Evolutionary conservation across 2,113 vertebrate species (phyloP).

Genomic region (Myrmecophaga tridactyla): DNA sequence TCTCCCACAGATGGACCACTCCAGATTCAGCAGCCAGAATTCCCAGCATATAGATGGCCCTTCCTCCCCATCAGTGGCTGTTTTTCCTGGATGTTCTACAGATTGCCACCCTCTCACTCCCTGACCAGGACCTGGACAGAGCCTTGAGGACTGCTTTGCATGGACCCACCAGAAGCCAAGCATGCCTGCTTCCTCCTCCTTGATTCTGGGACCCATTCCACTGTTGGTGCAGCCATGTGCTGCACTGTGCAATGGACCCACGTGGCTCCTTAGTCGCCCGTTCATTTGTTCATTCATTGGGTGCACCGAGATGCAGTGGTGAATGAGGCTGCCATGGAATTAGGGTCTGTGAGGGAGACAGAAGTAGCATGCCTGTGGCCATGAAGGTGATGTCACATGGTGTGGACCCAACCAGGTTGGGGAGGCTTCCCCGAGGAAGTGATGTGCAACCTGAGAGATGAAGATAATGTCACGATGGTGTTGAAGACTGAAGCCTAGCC

Average conservation of each 20-base stretch:
- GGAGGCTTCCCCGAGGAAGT: neutral
- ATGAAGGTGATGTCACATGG: neutral
- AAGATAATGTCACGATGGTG: neutral
- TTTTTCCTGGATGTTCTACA: neutral
- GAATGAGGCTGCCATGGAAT: neutral
- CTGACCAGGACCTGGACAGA: neutral
- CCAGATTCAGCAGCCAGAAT: neutral
- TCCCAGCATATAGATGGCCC: accelerated
- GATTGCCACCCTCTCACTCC: neutral
- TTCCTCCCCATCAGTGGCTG: neutral
- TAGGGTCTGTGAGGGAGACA: neutral
- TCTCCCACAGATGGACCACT: neutral
- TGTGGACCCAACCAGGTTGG: neutral
- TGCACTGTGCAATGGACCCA: neutral
- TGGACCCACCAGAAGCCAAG: neutral
- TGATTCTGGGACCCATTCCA: neutral
- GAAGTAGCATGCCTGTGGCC: neutral
- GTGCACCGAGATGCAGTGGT: neutral
- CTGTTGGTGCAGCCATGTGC: neutral
- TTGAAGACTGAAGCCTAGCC: neutral
- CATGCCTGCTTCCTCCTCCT: neutral
- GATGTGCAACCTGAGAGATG: neutral
- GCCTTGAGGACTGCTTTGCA: neutral
- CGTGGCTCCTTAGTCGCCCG: neutral
- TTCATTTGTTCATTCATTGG: neutral